phyloP scores from a whole-genome alignment of 2,113 vertebrate species.

The Ceratotherium simum region DNA sequence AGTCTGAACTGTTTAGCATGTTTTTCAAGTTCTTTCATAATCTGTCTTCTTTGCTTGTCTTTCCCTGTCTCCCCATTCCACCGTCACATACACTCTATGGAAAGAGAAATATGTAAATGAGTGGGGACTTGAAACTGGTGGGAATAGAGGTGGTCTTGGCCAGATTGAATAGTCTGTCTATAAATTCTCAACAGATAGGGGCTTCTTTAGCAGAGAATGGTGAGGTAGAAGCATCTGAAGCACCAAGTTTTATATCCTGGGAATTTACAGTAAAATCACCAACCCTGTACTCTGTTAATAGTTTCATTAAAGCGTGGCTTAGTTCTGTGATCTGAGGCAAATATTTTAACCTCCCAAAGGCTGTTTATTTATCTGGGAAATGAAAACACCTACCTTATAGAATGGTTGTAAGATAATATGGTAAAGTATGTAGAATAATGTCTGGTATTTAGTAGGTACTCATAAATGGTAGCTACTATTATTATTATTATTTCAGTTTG shows the following conservation, averaged over 20 bases:
- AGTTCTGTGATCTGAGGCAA: neutral
- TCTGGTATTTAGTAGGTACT: neutral
- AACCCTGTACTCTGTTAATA: neutral
- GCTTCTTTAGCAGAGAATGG: constrained; percentile 33
- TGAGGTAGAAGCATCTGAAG: neutral
- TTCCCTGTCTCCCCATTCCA: neutral
- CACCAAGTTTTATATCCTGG: neutral
- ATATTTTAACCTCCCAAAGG: constrained; percentile 20
- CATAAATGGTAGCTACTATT: neutral
- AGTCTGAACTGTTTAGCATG: neutral
- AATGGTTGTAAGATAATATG: neutral
- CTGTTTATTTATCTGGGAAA: constrained; percentile 46
- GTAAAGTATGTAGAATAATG: neutral
- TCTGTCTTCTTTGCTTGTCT: neutral
- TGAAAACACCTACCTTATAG: neutral
- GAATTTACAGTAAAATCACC: neutral
- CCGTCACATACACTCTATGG: neutral
- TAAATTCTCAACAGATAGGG: neutral
- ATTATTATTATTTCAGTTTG: neutral
- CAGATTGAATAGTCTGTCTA: neutral
- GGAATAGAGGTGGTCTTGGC: neutral
- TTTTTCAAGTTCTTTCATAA: neutral
- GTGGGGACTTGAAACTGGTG: neutral
- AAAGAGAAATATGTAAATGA: neutral
- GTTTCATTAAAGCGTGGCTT: constrained; percentile 40